Evolutionary conservation across 2,797 vertebrate species (phyloP), one percentile per base, ranked within the genome.

Genomic region (Momotus momota): DNA sequence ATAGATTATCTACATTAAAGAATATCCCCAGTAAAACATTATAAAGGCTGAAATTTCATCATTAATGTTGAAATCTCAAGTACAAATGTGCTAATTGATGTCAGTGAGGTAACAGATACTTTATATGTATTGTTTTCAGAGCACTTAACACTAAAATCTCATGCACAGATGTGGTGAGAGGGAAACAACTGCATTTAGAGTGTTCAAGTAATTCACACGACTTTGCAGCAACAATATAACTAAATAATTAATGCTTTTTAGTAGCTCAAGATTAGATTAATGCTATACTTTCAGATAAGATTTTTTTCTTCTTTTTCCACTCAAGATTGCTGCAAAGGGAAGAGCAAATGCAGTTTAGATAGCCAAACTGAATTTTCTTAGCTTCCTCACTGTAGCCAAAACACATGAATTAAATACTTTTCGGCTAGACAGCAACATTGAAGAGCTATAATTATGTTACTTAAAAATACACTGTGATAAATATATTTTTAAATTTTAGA

Each of bases 161-260:
- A 5, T 10, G 35, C 81, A 66, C 1, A 2, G 67, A 87, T 25
- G 54, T 49, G 86, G 82, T 18, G 23, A 51, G 31, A 95, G 29
- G 79, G 66, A 74, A 86, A 87, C 15, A 80, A 67, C 19, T 2
- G 2, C 65, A 65, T 61, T 85, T 74, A 77, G 29, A 75, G 75
- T 69, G 67, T 74, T 74, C 23, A 23, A 49, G 35, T 75, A 93
- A 87, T 62, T 86, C 62, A 78, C 89, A 86, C n/a, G 0, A 85
- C 79, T 94, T 83, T 57, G 55, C 70, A 94, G 70, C 10, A 83
- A 84, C 26, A 22, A 16, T 77, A 0, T 27, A 90, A 70, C 66
- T 95, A 93, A 94, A 92, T 91, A 90, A 94, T 92, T 88, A 74
- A 91, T 80, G 65, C 6, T 71, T 92, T 86, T 71, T 86, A 15